phyloP scores from a whole-genome alignment of 1,140 invertebrate genomes.

The Drosophila rhopaloa region DNA sequence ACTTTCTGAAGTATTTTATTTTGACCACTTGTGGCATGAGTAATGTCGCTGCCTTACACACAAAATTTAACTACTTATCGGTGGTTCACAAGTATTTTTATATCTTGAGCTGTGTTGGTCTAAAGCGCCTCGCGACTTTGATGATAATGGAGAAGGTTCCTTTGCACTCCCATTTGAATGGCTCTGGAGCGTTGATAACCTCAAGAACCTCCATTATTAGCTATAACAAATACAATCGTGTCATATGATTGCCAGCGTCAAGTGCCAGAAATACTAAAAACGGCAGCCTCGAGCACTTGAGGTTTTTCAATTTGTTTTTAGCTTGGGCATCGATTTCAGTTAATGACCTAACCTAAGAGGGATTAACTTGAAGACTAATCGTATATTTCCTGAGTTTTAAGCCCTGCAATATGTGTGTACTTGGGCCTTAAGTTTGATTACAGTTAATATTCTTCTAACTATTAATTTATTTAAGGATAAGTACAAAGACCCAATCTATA shows the following conservation, averaged over 20 bases:
- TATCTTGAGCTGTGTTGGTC: conserved; percentile 36
- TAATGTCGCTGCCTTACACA: conserved; percentile 28
- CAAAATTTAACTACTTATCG: conserved; percentile 54
- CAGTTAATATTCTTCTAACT: background rate
- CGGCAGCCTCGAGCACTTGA: conserved; percentile 29
- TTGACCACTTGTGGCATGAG: conserved; percentile 40
- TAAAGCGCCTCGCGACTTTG: conserved; percentile 36
- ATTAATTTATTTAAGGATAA: background rate
- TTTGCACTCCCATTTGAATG: conserved; percentile 36
- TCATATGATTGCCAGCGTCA: conserved; percentile 45
- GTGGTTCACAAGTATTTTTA: conserved; percentile 27
- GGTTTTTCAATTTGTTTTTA: conserved; percentile 13
- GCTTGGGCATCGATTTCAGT: conserved; percentile 1
- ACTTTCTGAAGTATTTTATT: conserved; percentile 49
- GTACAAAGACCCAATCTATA: background rate
- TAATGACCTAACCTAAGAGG: conserved; percentile 65
- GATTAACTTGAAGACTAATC: conserved; percentile 42
- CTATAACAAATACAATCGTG: conserved; percentile 44
- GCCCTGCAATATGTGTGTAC: background rate
- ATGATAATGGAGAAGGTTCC: conserved; percentile 35
- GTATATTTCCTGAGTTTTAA: conserved; percentile 3
- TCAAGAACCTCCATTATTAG: conserved; percentile 33
- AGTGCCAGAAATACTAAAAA: conserved; percentile 17
- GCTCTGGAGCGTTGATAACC: conserved; percentile 25
- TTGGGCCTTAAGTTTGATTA: background rate